phyloP scores from a whole-genome alignment of 2,888 invertebrate genomes.

The Orthosia cruda region DNA sequence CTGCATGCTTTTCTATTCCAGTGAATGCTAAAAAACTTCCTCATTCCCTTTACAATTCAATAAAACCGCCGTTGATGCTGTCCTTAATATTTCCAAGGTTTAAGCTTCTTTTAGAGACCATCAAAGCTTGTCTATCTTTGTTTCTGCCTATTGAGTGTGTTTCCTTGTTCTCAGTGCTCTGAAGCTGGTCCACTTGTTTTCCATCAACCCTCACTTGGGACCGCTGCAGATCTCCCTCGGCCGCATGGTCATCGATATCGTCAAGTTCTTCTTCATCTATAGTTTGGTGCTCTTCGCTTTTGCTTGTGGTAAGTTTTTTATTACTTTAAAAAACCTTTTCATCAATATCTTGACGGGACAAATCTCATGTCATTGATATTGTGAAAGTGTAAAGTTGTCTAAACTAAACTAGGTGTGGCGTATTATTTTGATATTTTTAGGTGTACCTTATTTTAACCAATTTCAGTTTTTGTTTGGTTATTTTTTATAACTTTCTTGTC shows the following conservation, averaged over 20 bases:
- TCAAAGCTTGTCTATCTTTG: too few species aligned
- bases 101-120: too few species aligned
- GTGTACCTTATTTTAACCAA: not conserved
- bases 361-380: not conserved
- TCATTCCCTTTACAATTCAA: too few species aligned
- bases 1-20: too few species aligned
- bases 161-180: conserved; percentile 92
- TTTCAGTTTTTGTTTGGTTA: not conserved
- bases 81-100: too few species aligned
- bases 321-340: too few species aligned
- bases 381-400: not conserved
- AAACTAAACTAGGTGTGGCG: too few species aligned
- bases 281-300: conserved; percentile 97
- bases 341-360: too few species aligned
- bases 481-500: not conserved
- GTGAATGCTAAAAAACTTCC: too few species aligned
- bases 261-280: conserved; percentile 98
- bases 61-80: too few species aligned
- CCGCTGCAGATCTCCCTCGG: conserved; percentile 98
- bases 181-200: conserved; percentile 98
- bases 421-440: not conserved
- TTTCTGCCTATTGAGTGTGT: too few species aligned
- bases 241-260: conserved; percentile 97
- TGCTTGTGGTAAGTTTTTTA: conserved; percentile 94
- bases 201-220: conserved; percentile 98